These are phyloP conservation scores for Lasius platythorax DNA, from an alignment of 2,888 invertebrate genomes.

Conservation along the genomic window DNA sequence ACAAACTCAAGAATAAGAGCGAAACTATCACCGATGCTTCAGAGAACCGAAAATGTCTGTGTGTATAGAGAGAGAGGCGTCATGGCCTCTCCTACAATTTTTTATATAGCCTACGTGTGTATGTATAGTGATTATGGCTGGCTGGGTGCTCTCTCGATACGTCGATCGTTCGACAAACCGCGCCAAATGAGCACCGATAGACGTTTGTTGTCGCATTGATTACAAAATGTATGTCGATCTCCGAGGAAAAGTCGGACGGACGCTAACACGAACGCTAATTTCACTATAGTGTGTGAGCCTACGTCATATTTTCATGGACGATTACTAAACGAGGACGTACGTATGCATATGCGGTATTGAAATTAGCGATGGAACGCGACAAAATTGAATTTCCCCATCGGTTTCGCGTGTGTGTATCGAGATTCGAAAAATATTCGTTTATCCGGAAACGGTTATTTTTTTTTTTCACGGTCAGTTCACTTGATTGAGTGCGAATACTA, in stretches of 20 bases:
- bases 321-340: slow-evolving; percentile 51
- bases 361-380: slow-evolving; percentile 21
- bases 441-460: not conserved
- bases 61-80: slow-evolving; percentile 71
- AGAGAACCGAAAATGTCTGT: slow-evolving; percentile 72
- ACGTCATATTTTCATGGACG: slow-evolving; percentile 43
- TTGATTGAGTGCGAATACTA: not conserved
- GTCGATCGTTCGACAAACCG: slow-evolving; percentile 64
- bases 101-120: slow-evolving; percentile 61
- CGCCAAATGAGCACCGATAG: slow-evolving; percentile 70
- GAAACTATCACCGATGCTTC: slow-evolving; percentile 62
- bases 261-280: slow-evolving; percentile 50
- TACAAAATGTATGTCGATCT: slow-evolving; percentile 51
- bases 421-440: slow-evolving; percentile 31
- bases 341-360: slow-evolving; percentile 19
- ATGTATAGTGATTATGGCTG: slow-evolving; percentile 64
- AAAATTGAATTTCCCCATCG: slow-evolving; percentile 17
- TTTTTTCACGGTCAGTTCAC: slow-evolving; percentile 1
- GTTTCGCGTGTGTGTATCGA: not conserved
- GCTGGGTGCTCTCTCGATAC: slow-evolving; percentile 62
- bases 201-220: slow-evolving; percentile 49
- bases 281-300: slow-evolving; percentile 21
- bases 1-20: slow-evolving; percentile 74
- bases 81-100: slow-evolving; percentile 69
- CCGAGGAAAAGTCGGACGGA: slow-evolving; percentile 56